Base-by-base conservation (phyloP, 2,888 invertebrate genomes). In the Oscheius sp. region DNA sequence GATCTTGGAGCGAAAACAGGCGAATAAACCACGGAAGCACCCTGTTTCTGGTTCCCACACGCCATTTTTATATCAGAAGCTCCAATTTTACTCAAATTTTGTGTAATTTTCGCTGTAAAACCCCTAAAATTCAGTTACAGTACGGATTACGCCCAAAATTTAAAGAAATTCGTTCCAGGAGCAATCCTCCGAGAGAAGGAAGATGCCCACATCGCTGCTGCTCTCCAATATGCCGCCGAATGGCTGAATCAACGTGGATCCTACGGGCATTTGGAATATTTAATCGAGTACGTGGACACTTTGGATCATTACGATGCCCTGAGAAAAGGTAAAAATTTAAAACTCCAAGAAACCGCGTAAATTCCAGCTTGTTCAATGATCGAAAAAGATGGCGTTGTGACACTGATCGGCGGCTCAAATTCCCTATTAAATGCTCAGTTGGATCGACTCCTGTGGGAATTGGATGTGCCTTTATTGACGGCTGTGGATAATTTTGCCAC, bases 141-240 rank as follows among this genome's bases (percentile, higher is more conserved):
- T n/a, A n/a, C n/a, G 35, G 61, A 41, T 23, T 41, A 21, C 18
- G 7, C 21, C 41, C 21, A 61, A 61, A 61, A 43, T 61, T 43
- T 3, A 35, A 35, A 35, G 9, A 35, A 35, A 35, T 35, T 9
- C 3, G 3, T 61, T 73, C 35, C 73, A 81, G 87, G 88, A 46
- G 86, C 84, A n/a, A 78, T 87, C 52, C 76, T 88, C 21, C 80
- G 85, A 2, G 82, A 83, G 64, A 73, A 77, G 63, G 81, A 85
- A 73, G 87, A 87, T 74, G 85, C 86, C 12, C 87, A 87, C 69
- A 79, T 87, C 23, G 82, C 82, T 18, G 85, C 85, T 0, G 86
- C 87, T 2, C 64, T 86, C 1, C 75, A 84, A 23, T 88, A 82
- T 71, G 78, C 87, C 0, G 79, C 81, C 7, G 80, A 84, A 75